Base-by-base conservation (phyloP, 2,797 vertebrate genomes). In the Champsocephalus gunnari region DNA sequence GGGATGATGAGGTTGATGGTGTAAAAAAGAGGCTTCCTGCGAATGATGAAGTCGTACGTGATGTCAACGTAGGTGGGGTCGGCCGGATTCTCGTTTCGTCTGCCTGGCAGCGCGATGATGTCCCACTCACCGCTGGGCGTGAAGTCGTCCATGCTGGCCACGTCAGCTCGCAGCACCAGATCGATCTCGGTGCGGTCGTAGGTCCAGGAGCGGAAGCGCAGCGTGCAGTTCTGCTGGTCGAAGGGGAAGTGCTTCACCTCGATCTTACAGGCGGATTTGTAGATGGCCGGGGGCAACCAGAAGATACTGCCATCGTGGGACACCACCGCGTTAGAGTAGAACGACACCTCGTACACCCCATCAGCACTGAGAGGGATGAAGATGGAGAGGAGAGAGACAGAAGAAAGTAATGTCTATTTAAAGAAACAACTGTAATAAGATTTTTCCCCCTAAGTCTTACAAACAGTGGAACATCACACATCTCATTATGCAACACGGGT, bases 1-100 rank as follows among this genome's bases (percentile, higher is more conserved):
- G 98, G 98, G 82, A 99, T 97, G 92, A 99, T 99, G 80, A 99
- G 96, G 83, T 99, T 99, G 93, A 99, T 99, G 87, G 98, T 98
- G 93, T 99, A 99, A 92, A 99, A 99, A 51, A 99, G 97, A 0
- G 98, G 98, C 85, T 99, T 99, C 79, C 98, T 94, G 49, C 97
- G 96, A 45, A 99, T 99, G 77, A 99, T 96, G 91, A 99, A 99
- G 92, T 99, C 98, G 0, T 99, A 99, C 0, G 98, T 99, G 92
- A 99, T 98, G 89, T 99, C 98, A 84, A 99, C 98, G 0, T 99
- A 99, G 28, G 97, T 96, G 70, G 97, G 95, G 86, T 99, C 97
- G 0, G 95, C 94, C 0, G 97, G 97, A 91, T 99, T 97, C 93
- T 98, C 98, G 0, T 99, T 99, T 32, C 98, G 95, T 34, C 97